Evolutionary conservation across 1,140 invertebrate species (phyloP).

Genomic region (Hypsibius dujardini): DNA sequence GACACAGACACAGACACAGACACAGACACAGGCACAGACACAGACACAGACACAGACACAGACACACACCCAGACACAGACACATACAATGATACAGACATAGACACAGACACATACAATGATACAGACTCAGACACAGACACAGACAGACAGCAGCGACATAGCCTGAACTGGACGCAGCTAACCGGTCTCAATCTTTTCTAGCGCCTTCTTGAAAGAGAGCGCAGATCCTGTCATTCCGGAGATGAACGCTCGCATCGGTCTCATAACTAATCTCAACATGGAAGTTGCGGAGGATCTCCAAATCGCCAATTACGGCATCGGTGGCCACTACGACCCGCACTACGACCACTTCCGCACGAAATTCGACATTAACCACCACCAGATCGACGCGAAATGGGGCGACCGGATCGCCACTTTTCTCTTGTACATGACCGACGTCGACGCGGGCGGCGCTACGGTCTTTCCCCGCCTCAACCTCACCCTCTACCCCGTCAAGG

Average conservation of each 20-base stretch:
- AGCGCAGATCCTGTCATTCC: constrained; percentile 14
- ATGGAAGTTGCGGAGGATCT: constrained; percentile 22
- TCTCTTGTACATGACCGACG: neutral
- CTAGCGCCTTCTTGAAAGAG: constrained; percentile 18
- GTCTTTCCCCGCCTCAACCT: constrained; percentile 9
- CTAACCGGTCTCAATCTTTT: neutral
- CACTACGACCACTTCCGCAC: constrained; percentile 25
- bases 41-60: neutral
- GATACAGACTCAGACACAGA: neutral
- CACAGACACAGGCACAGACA: neutral
- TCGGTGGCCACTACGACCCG: constrained; percentile 26
- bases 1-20: neutral
- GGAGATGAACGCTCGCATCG: constrained; percentile 11
- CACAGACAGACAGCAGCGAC: neutral
- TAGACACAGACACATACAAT: neutral
- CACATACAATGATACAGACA: neutral
- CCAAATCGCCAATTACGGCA: constrained; percentile 27
- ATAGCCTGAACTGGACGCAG: neutral
- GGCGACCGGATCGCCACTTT: constrained; percentile 14
- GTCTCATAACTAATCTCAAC: constrained; percentile 15
- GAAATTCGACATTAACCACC: neutral
- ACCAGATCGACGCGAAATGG: constrained; percentile 21
- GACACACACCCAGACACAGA: neutral
- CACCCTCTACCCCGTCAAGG: constrained; percentile 1
- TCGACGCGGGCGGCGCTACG: constrained; percentile 8